Percentiles rank a stretch among this genome's conserved stretches.
Conservation (phyloP, 2,888 invertebrate genomes). For the Kuschelorhynchus macadamiae region DNA sequence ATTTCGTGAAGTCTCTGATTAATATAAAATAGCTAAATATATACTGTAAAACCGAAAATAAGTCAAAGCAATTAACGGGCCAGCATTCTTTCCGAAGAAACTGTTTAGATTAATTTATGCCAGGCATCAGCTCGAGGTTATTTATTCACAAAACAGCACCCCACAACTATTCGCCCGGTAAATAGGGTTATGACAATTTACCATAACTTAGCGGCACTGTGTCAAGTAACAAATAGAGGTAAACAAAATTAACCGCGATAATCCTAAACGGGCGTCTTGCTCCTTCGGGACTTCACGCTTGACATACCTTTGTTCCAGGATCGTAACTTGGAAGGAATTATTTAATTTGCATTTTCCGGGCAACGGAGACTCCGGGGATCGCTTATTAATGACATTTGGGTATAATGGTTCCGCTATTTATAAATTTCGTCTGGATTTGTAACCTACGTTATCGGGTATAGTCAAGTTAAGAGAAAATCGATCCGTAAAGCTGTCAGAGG, state of each 20-base stretch:
- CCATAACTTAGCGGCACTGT: background rate
- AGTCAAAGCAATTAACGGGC: too few species aligned
- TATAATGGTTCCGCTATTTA: background rate
- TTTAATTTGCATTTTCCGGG: conserved; percentile 66
- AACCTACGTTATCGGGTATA: too few species aligned
- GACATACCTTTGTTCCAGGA: conserved; percentile 51
- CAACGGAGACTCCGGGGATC: conserved; percentile 55
- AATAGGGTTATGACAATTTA: conserved; percentile 14
- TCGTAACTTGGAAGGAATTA: conserved; percentile 62
- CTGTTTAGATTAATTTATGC: too few species aligned
- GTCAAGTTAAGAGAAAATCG: too few species aligned
- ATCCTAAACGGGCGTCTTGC: conserved; percentile 46
- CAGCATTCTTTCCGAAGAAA: too few species aligned
- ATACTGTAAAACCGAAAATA: too few species aligned
- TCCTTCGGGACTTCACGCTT: conserved; percentile 33
- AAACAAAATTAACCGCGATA: conserved; percentile 52
- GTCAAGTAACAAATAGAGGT: conserved; percentile 15
- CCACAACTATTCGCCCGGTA: background rate
- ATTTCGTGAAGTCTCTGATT: too few species aligned
- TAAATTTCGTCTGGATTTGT: too few species aligned
- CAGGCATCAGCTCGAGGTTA: too few species aligned
- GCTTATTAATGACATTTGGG: conserved; percentile 52
- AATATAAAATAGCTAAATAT: too few species aligned
- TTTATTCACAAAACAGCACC: too few species aligned
- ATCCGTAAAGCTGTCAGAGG: too few species aligned